Evolutionary conservation across 2,113 vertebrate genomes (phyloP), one percentile per base, ranked within the genome.

Genomic region (Emberiza fucata): DNA sequence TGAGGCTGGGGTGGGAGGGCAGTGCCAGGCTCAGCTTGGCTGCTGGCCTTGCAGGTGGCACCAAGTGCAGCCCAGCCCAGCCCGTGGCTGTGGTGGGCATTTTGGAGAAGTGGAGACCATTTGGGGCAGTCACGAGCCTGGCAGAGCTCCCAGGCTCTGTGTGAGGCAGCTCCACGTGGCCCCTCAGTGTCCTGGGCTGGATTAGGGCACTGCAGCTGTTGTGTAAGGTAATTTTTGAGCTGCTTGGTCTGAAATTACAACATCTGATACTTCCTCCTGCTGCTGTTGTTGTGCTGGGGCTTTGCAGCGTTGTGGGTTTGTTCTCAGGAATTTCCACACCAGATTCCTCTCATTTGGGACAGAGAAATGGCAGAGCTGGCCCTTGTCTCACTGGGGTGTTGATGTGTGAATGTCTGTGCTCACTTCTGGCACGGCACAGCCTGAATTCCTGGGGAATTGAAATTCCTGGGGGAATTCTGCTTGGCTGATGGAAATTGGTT

Each of bases 171-270:
- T 80, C 64, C 93, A 54, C 50, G 12, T 71, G 93, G 65, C 7
- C 45, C 60, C 44, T 8, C 61, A 25, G 31, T 61, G 66, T 80
- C 37, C 44, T n/a, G 29, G 47, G 19, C 19, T 71, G 94, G 84
- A 64, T 94, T 86, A 81, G 72, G 64, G 83, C 90, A 81, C 29
- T 51, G 25, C 54, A n/a, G 61, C 45, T n/a, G 61, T 96, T 96
- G 73, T 8, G 28, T 88, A 94, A 97, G 54, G 75, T 42, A 2
- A 29, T 70, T 64, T 60, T 73, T 40, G 12, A 33, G 59, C n/a
- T 78, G 51, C 28, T 64, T 29, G 48, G 66, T 33, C 84, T 72
- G 83, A 72, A 76, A 54, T 44, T 22, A 66, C 81, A 84, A 57
- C 88, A 92, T 54, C 56, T 47, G 87, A 73, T 79, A 77, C 47